Evolutionary conservation across 2,888 invertebrate genomes (phyloP).

Genomic region (Ectemnius lituratus): DNA sequence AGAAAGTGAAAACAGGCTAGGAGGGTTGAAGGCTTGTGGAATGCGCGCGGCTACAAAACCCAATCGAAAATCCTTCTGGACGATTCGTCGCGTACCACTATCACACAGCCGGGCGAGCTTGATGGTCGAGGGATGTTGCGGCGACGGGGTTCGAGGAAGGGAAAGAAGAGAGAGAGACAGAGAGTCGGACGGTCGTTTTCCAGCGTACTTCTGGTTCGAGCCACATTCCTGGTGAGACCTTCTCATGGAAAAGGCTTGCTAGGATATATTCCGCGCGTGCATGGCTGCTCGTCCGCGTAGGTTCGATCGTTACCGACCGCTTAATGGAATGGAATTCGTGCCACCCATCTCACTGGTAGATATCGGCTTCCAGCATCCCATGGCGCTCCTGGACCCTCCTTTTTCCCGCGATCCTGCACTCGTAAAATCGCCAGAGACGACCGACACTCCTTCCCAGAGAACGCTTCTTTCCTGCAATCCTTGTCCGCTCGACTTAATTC

Average conservation of each 20-base stretch:
- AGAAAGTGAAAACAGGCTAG: conserved; percentile 8
- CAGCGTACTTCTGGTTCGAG: too few species aligned
- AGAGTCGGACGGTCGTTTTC: too few species aligned
- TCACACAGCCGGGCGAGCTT: conserved; percentile 19
- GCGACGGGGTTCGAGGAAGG: background rate
- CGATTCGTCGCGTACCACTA: conserved; percentile 32
- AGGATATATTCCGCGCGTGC: conserved; percentile 52
- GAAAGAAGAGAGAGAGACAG: background rate
- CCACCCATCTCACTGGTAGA: conserved; percentile 44
- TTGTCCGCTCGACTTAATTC: conserved; percentile 46
- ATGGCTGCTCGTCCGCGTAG: conserved; percentile 44
- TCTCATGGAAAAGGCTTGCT: conserved; percentile 33
- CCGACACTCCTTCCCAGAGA: conserved; percentile 36
- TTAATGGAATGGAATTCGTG: conserved; percentile 64
- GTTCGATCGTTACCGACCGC: conserved; percentile 62
- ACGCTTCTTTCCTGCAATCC: conserved; percentile 19
- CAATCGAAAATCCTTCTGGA: conserved; percentile 65
- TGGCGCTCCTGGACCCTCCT: background rate
- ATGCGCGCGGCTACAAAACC: conserved; percentile 51
- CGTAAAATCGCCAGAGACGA: conserved; percentile 47
- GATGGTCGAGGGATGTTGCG: conserved; percentile 6
- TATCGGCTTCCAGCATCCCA: conserved; percentile 17
- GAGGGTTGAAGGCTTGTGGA: conserved; percentile 28
- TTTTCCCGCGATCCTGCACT: conserved; percentile 15
- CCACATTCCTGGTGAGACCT: conserved; percentile 8